Percentiles rank a stretch among this genome's conserved stretches.
Evolutionary conservation across 2,888 invertebrate genomes (phyloP).

Genomic region (Cerastis rubricosa): DNA sequence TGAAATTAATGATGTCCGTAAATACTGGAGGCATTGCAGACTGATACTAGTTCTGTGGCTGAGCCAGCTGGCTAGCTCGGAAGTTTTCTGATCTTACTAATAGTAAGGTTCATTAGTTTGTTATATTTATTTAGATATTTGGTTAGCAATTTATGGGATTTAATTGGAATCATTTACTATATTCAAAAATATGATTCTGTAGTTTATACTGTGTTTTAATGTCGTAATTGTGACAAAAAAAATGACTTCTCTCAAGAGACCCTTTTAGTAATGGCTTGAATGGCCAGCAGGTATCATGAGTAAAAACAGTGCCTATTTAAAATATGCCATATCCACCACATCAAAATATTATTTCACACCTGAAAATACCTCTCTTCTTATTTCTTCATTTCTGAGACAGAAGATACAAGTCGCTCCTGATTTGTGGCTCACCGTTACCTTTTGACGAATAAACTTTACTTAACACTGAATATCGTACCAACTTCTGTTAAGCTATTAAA

Average conservation of each 20-base stretch:
- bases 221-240: background rate
- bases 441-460: background rate
- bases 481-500: background rate
- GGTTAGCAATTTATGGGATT: background rate
- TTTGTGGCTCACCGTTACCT: background rate
- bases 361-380: background rate
- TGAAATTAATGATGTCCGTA: constrained; percentile 58
- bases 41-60: constrained; percentile 30
- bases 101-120: background rate
- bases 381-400: background rate
- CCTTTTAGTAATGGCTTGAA: background rate
- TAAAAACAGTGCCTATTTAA: background rate
- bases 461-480: background rate
- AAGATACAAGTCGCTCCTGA: background rate
- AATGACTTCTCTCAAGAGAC: background rate
- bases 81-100: constrained; percentile 3
- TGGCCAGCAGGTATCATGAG: background rate
- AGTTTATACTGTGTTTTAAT: background rate
- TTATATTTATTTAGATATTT: background rate
- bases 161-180: background rate
- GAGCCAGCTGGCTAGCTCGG: constrained; percentile 6
- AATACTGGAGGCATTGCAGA: constrained; percentile 33
- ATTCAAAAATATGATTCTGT: background rate
- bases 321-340: background rate
- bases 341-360: background rate